Percentiles rank a stretch among this genome's conserved stretches.
These are phyloP conservation scores for Barnardius zonarius DNA, from an alignment of 2,113 vertebrate species.

Conservation along the genomic window DNA sequence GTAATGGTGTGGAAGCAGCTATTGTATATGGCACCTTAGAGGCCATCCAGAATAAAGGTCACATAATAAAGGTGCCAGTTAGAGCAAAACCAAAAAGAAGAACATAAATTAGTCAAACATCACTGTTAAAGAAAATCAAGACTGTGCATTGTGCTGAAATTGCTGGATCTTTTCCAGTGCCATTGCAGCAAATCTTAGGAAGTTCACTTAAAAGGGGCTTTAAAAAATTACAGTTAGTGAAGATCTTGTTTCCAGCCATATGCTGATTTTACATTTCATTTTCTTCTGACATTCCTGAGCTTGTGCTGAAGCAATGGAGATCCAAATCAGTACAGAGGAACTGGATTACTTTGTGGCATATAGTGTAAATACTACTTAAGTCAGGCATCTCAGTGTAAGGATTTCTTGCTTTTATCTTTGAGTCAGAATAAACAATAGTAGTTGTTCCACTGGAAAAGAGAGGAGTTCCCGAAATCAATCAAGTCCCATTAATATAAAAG, in stretches of 20 bases:
- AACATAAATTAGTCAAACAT: not conserved
- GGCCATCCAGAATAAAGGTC: not conserved
- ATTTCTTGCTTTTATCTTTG: not conserved
- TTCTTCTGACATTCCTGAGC: not conserved
- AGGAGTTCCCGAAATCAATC: slow-evolving; percentile 17
- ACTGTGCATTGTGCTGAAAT: not conserved
- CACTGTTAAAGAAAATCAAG: not conserved
- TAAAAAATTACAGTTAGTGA: not conserved
- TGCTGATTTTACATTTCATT: not conserved
- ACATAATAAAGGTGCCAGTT: slow-evolving; percentile 6
- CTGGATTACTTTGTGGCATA: not conserved
- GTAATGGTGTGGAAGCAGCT: not conserved
- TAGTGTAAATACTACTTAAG: not conserved
- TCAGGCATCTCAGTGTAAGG: not conserved
- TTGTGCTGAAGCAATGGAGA: not conserved
- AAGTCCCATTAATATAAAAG: slow-evolving; percentile 17
- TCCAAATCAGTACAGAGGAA: not conserved
- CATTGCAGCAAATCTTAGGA: not conserved
- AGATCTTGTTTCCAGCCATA: not conserved
- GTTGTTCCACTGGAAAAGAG: not conserved
- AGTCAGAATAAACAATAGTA: not conserved
- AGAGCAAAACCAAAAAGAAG: slow-evolving; percentile 4
- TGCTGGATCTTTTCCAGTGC: not conserved
- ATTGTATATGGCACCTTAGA: not conserved
- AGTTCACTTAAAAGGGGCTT: not conserved